Conservation (phyloP, 2,888 invertebrate species). For the Diachrysia chrysitis region DNA sequence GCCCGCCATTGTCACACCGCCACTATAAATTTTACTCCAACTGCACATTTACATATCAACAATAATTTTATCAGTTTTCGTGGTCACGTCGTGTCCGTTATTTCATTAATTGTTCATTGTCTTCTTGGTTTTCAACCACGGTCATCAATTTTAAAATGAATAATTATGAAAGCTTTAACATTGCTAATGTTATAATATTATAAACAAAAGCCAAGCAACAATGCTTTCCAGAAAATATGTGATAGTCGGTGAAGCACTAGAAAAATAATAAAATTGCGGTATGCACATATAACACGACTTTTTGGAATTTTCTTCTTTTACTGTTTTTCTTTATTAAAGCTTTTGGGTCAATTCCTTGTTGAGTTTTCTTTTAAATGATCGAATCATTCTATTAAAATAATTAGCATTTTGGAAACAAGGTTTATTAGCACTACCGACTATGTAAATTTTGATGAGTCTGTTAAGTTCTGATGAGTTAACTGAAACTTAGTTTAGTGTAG, state of each 20-base stretch:
- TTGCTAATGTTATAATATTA: slow-evolving; percentile 37
- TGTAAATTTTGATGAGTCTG: no score
- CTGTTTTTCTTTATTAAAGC: no score
- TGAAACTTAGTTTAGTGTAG: no score
- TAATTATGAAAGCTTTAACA: slow-evolving; percentile 42
- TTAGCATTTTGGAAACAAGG: no score
- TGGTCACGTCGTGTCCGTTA: slow-evolving; percentile 63
- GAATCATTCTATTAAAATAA: no score
- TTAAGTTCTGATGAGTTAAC: no score
- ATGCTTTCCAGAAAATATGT: slow-evolving; percentile 32
- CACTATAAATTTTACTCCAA: slow-evolving; percentile 71
- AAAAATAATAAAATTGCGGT: not conserved
- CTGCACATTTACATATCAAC: slow-evolving; percentile 76
- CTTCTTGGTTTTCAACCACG: slow-evolving; percentile 45
- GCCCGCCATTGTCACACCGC: slow-evolving; percentile 69
- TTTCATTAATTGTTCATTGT: slow-evolving; percentile 59
- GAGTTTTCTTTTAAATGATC: no score
- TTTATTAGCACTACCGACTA: no score
- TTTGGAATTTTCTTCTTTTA: not conserved
- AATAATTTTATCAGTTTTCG: slow-evolving; percentile 70
- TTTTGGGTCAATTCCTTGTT: no score
- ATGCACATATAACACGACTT: no score
- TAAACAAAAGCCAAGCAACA: slow-evolving; percentile 40
- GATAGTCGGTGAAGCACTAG: slow-evolving; percentile 13
- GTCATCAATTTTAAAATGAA: slow-evolving; percentile 46